Conservation (phyloP, 2,113 vertebrate species). For the Vidua chalybeata region DNA sequence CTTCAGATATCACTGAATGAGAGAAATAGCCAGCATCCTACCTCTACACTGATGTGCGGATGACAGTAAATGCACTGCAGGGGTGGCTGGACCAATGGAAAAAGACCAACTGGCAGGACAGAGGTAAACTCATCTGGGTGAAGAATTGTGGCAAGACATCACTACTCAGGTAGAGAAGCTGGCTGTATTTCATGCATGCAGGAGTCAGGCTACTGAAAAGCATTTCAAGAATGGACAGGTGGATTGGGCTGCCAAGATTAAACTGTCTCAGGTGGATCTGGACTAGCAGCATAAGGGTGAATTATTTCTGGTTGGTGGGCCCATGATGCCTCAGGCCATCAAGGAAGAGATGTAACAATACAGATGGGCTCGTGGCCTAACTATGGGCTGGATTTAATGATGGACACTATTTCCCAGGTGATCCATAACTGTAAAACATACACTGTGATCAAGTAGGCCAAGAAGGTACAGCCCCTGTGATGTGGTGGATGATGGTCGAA, state of each 20-base stretch:
- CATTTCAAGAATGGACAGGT: not conserved
- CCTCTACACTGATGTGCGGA: not conserved
- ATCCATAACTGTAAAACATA: not conserved
- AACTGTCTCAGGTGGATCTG: not conserved
- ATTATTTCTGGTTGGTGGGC: not conserved
- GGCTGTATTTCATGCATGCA: not conserved
- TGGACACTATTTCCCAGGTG: not conserved
- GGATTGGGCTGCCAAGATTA: not conserved
- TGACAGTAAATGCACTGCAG: not conserved
- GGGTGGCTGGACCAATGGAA: not conserved
- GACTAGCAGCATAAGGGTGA: not conserved
- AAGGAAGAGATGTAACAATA: not conserved
- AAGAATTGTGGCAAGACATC: not conserved
- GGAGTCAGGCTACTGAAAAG: not conserved
- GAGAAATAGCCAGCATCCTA: not conserved
- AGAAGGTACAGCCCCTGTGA: not conserved
- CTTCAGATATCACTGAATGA: not conserved
- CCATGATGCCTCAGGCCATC: not conserved
- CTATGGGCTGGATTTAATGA: fast-evolving
- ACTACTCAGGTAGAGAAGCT: not conserved
- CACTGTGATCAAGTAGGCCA: not conserved
- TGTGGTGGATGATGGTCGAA: fast-evolving
- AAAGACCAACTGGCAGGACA: not conserved
- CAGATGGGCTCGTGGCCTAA: not conserved
- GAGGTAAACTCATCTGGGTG: not conserved